Conservation (phyloP, 1,140 invertebrate genomes). For the Danaus plexippus region DNA sequence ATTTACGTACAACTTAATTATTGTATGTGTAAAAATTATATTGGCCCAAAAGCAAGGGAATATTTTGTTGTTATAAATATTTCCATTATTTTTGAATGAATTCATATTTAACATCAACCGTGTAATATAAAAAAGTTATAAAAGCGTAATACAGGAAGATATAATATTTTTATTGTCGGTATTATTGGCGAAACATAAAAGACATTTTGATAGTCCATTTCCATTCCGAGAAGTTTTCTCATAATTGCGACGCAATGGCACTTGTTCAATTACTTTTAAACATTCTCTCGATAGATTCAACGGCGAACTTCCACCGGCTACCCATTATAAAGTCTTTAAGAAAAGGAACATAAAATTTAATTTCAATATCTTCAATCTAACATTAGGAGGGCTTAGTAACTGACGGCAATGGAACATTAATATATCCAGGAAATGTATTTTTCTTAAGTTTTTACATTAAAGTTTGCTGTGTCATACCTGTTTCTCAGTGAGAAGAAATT, state of each 20-base stretch:
- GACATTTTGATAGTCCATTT: slow-evolving; percentile 9
- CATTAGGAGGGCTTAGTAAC: slow-evolving; percentile 23
- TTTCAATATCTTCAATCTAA: slow-evolving; percentile 36
- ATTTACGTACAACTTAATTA: too few relatives aligned
- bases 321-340: slow-evolving; percentile 40
- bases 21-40: too few relatives aligned
- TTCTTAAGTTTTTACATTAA: too few relatives aligned
- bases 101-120: too few relatives aligned
- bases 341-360: slow-evolving; percentile 34
- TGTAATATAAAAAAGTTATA: too few relatives aligned
- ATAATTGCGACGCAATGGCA: slow-evolving; percentile 26
- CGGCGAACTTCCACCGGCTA: slow-evolving; percentile 24
- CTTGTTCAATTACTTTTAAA: slow-evolving; percentile 36
- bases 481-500: too few relatives aligned
- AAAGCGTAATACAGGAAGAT: too few relatives aligned
- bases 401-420: slow-evolving; percentile 7
- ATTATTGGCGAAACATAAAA: slow-evolving; percentile 2
- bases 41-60: too few relatives aligned
- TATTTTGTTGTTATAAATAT: too few relatives aligned
- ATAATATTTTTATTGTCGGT: not conserved
- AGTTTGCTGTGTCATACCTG: too few relatives aligned
- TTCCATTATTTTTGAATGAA: too few relatives aligned
- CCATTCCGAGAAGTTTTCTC: slow-evolving; percentile 23
- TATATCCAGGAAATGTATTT: too few relatives aligned
- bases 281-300: slow-evolving; percentile 20